phyloP scores from a whole-genome alignment of 2,888 invertebrate species.

The Halocaridina rubra region DNA sequence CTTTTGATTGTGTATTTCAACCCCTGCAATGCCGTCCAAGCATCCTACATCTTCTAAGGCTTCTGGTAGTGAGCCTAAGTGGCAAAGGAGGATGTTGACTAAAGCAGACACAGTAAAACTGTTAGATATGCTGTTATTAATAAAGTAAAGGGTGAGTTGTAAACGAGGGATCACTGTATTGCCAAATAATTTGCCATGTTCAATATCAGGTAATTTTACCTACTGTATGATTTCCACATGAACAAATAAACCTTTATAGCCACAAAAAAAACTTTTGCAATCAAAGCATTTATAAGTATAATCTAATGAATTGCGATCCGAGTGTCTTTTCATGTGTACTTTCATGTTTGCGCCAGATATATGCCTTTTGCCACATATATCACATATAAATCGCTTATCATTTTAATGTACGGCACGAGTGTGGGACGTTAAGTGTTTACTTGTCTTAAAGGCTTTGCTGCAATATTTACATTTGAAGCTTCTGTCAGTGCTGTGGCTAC shows the following conservation, averaged over 20 bases:
- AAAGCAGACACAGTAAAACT: too few relatives aligned
- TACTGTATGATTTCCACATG: slow-evolving; percentile 20
- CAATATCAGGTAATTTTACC: background rate
- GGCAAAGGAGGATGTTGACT: too few relatives aligned
- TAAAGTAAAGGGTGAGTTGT: too few relatives aligned
- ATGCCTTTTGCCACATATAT: slow-evolving; percentile 66
- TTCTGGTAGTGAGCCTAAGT: too few relatives aligned
- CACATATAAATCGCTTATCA: slow-evolving; percentile 67
- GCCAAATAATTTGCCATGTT: background rate
- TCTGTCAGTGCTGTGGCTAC: slow-evolving; percentile 67
- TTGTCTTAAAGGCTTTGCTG: slow-evolving; percentile 21
- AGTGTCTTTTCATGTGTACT: slow-evolving; percentile 19
- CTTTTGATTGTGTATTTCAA: too few relatives aligned
- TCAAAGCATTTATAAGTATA: background rate
- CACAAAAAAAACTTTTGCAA: slow-evolving; percentile 15
- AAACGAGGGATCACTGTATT: too few relatives aligned
- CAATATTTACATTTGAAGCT: slow-evolving; percentile 35
- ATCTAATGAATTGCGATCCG: background rate
- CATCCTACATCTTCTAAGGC: too few relatives aligned
- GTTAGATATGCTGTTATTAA: too few relatives aligned
- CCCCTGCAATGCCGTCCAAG: too few relatives aligned
- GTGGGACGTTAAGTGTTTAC: slow-evolving; percentile 40
- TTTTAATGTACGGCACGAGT: slow-evolving; percentile 33
- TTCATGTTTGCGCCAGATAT: slow-evolving; percentile 37
- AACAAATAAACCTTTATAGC: slow-evolving; percentile 6